Conservation (phyloP, 1,140 invertebrate species). For the Lucilia cuprina region DNA sequence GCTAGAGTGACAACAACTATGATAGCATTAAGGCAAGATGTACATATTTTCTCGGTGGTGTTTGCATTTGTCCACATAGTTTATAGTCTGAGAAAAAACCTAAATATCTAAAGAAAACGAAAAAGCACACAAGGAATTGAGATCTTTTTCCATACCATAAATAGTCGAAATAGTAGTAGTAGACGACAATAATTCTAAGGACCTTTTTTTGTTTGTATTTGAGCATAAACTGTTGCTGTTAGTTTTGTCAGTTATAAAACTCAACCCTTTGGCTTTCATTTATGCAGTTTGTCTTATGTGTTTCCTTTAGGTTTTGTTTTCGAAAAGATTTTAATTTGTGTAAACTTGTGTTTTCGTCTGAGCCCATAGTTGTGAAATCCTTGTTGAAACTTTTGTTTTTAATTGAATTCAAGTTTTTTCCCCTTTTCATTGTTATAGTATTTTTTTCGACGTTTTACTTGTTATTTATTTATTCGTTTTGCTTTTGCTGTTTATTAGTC, state of each 20-base stretch:
- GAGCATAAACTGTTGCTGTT: background rate
- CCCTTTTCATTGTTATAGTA: background rate
- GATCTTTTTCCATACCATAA: background rate
- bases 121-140: background rate
- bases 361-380: background rate
- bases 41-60: background rate
- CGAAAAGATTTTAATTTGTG: background rate
- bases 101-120: background rate
- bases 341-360: background rate
- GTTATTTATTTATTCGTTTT: background rate
- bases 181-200: background rate
- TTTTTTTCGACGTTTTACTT: background rate
- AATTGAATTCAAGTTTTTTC: background rate
- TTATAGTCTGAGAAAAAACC: background rate
- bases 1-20: background rate
- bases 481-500: background rate
- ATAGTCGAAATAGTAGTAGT: background rate
- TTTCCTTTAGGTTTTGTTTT: background rate
- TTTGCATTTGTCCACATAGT: background rate
- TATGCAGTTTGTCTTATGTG: background rate
- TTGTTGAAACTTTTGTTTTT: background rate
- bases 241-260: background rate
- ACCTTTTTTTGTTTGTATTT: conserved; percentile 5
- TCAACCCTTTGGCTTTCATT: background rate
- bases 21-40: background rate